Evolutionary conservation across 2,113 vertebrate species (phyloP), one percentile per base, ranked within the genome.

Genomic region (Grallaria varia): DNA sequence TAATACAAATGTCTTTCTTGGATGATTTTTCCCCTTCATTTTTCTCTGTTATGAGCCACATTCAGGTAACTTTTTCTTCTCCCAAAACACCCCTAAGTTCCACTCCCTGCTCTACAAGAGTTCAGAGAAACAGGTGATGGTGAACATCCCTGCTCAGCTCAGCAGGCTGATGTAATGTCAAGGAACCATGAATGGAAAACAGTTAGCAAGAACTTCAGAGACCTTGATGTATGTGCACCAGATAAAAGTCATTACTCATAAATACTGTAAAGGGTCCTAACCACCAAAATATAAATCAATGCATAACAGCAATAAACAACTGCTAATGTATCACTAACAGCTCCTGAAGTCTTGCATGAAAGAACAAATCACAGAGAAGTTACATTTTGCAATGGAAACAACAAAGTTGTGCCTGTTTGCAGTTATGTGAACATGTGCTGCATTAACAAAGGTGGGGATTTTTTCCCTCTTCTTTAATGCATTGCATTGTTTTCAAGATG

Each of bases 281-380:
- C 35, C 52, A 81, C 73, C 50, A 67, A 92, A 89, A 95, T 55
- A 87, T 71, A 82, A 71, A 91, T 74, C 87, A 84, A 5, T 47
- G 52, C 50, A 81, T 39, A 91, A 67, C 68, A 81, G 21, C 69
- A 87, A 62, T 52, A 55, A 93, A 62, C 22, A 69, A 55, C n/a
- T 30, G 16, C 23, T 62, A 71, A 58, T 40, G 42, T 53, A 87
- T 77, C 76, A 89, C 50, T 68, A 53, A 35, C 55, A 39, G 42
- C 24, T 93, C 33, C 77, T 14, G 27, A 84, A 84, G 47, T 11
- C 47, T 63, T 81, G 18, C 12, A 33, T 16, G 19, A 59, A 79
- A 84, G 42, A 89, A 19, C 14, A 84, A 88, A 80, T 77, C 45
- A 50, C n/a, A 50, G 23, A 73, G 13, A 67, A 42, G 23, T 25